These are phyloP conservation scores for Conistra vaccinii DNA, from an alignment of 2,888 invertebrate genomes.

Conservation along the genomic window DNA sequence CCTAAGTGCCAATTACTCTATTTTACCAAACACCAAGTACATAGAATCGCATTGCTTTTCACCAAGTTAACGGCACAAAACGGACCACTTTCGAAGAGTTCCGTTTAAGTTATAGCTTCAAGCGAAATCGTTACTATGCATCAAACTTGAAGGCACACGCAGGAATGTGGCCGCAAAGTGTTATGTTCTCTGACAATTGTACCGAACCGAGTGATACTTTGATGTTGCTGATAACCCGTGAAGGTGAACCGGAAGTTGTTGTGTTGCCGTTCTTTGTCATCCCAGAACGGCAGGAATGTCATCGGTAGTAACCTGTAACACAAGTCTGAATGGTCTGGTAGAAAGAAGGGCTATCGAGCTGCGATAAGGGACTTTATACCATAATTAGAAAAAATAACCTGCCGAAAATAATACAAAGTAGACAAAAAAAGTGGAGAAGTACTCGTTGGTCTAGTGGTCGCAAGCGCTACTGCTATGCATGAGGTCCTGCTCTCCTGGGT, in stretches of 20 bases:
- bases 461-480: too few relatives aligned
- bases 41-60: constrained; percentile 36
- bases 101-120: constrained; percentile 51
- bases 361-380: background rate
- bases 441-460: too few relatives aligned
- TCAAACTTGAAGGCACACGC: constrained; percentile 53
- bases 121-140: constrained; percentile 57
- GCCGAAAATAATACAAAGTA: too few relatives aligned
- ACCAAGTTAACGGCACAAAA: constrained; percentile 51
- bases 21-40: constrained; percentile 20
- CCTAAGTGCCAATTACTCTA: constrained; percentile 15
- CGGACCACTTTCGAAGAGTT: constrained; percentile 50
- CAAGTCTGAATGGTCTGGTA: background rate
- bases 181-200: constrained; percentile 51
- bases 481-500: too few relatives aligned
- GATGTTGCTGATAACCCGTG: constrained; percentile 42
- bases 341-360: background rate
- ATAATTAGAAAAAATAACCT: too few relatives aligned
- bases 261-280: background rate
- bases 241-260: constrained; percentile 17
- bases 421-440: too few relatives aligned
- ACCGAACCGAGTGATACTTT: constrained; percentile 34
- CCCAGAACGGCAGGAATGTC: background rate
- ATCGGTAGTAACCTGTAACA: background rate
- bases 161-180: constrained; percentile 53